These are phyloP conservation scores for Pandemis heparana DNA, from an alignment of 2,888 invertebrate species.

Conservation along the genomic window DNA sequence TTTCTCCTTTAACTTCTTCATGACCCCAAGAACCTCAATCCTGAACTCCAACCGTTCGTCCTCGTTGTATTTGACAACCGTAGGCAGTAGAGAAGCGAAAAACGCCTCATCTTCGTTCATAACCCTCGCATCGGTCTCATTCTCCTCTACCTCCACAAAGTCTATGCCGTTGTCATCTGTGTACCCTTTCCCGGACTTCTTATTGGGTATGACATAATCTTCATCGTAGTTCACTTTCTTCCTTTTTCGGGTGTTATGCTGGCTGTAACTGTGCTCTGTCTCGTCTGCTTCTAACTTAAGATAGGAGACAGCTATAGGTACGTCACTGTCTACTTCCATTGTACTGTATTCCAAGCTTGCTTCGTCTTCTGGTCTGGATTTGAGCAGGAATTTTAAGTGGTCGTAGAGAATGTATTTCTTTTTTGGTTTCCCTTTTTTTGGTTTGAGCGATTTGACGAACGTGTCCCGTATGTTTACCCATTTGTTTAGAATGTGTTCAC, in stretches of 20 bases:
- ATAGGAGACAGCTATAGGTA: conserved; percentile 32
- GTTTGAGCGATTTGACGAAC: conserved; percentile 70
- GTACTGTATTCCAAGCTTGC: conserved; percentile 45
- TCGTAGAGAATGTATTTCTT: conserved; percentile 69
- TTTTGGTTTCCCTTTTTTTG: conserved; percentile 64
- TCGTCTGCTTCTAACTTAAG: conserved; percentile 54
- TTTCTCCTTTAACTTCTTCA: conserved; percentile 73
- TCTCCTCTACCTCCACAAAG: conserved; percentile 63
- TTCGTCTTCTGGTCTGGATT: conserved; percentile 56
- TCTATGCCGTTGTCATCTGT: conserved; percentile 54
- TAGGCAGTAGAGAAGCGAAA: conserved; percentile 76
- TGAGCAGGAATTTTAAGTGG: conserved; percentile 68
- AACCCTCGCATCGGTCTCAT: conserved; percentile 69
- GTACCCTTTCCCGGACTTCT: conserved; percentile 38
- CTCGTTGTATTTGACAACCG: conserved; percentile 74
- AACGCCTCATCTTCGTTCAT: conserved; percentile 83
- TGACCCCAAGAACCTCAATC: conserved; percentile 72
- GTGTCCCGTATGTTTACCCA: conserved; percentile 80
- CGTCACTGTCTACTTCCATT: conserved; percentile 32
- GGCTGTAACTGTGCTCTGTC: conserved; percentile 38
- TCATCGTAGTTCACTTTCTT: conserved; percentile 49
- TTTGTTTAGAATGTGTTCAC: conserved; percentile 68
- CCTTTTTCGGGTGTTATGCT: conserved; percentile 49
- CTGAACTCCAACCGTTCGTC: conserved; percentile 77
- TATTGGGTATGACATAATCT: conserved; percentile 34